These are phyloP conservation scores for Ruditapes philippinarum DNA, from an alignment of 1,140 invertebrate species.

Conservation along the genomic window DNA sequence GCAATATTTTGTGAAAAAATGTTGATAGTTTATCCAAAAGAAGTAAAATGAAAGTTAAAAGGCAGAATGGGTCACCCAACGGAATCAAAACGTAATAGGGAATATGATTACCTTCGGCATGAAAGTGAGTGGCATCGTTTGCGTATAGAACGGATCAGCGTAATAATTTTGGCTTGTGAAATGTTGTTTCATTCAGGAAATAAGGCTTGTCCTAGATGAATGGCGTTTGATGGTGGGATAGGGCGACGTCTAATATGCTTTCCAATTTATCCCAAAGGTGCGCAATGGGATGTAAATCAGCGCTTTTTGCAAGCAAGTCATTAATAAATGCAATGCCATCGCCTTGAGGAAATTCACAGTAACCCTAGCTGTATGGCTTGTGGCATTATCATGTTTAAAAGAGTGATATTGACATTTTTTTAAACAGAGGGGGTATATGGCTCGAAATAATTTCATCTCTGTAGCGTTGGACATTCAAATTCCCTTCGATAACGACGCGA, in stretches of 20 bases:
- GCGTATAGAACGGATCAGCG: too few species aligned
- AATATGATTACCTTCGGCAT: too few species aligned
- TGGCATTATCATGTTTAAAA: background rate
- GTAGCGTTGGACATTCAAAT: background rate
- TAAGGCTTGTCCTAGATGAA: too few species aligned
- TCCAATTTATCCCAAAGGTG: background rate
- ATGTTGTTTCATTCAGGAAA: too few species aligned
- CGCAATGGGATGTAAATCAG: background rate
- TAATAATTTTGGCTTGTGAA: background rate
- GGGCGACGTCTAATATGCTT: too few species aligned
- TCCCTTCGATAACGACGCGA: background rate
- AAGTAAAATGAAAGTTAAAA: too few species aligned
- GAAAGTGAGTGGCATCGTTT: too few species aligned
- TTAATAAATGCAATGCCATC: slow-evolving; percentile 2
- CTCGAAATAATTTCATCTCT: background rate
- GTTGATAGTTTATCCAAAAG: too few species aligned
- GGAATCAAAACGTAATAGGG: too few species aligned
- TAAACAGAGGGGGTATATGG: background rate
- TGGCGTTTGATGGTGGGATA: background rate
- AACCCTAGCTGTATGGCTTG: background rate
- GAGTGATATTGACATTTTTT: too few species aligned
- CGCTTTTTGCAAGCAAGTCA: background rate
- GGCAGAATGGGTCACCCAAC: too few species aligned
- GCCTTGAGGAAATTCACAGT: background rate
- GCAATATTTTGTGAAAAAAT: too few species aligned